Percentiles rank a stretch among this genome's conserved stretches.
Evolutionary conservation across 30 jellyfish, hydroid and myxozoan genomes (phyloP).

Genomic region (Hydractinia symbiolongicarpus): DNA sequence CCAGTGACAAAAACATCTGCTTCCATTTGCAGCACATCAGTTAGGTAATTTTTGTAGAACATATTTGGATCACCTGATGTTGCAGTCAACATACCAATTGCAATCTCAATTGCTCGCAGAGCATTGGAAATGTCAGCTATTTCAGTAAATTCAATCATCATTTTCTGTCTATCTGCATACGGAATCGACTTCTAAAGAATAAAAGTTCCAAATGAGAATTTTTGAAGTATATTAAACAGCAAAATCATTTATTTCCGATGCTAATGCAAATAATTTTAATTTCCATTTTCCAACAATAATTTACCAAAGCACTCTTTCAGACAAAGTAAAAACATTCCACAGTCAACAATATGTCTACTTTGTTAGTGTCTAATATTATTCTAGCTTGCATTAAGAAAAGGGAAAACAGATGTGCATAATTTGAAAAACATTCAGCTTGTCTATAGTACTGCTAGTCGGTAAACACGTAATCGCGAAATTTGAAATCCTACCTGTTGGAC

Average conservation of each 20-base stretch:
- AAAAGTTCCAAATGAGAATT: neutral
- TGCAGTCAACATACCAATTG: slow-evolving; percentile 48
- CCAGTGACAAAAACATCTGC: slow-evolving; percentile 31
- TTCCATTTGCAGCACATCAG: slow-evolving; percentile 45
- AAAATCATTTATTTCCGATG: neutral
- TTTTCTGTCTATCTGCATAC: slow-evolving; percentile 31
- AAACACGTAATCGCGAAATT: too few species aligned
- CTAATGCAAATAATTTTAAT: neutral
- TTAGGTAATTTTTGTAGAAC: slow-evolving; percentile 39
- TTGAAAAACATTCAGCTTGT: too few species aligned
- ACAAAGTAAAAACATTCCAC: too few species aligned
- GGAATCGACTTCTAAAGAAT: slow-evolving; percentile 40
- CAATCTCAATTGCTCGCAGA: slow-evolving; percentile 53
- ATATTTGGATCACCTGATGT: slow-evolving; percentile 48
- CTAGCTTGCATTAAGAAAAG: too few species aligned
- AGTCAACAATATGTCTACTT: too few species aligned
- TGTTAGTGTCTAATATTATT: too few species aligned
- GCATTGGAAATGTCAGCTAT: slow-evolving; percentile 60
- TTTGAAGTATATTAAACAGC: neutral
- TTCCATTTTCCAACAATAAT: too few species aligned
- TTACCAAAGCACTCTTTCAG: too few species aligned
- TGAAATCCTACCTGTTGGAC: neutral
- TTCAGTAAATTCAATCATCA: slow-evolving; percentile 44
- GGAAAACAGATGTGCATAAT: too few species aligned
- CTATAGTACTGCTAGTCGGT: too few species aligned